Evolutionary conservation across 1,140 invertebrate genomes (phyloP), one percentile per base, ranked within the genome.

Genomic region (Pristionchus pacificus): DNA sequence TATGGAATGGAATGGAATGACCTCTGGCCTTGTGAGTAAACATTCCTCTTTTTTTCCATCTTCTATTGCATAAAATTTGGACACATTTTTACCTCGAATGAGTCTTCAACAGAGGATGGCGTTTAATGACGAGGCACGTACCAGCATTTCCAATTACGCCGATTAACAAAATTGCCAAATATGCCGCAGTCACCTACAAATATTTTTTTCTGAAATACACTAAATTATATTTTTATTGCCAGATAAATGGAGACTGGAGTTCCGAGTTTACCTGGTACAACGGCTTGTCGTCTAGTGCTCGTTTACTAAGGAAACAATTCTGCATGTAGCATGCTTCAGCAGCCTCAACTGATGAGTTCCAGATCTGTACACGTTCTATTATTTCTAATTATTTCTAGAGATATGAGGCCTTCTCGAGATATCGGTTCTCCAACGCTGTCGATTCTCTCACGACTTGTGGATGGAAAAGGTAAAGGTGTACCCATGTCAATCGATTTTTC

Each of bases 71-170:
- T 24, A 2, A 24, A 2, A 28, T 0, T 29, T 24, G 57, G 3
- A 27, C n/a, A n/a, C 14, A 49, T 0, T n/a, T 13, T n/a, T 55
- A 73, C 71, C 71, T 73, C 10, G 55, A 49, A 30, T 75, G 65
- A 27, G 74, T 75, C 31, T 75, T 68, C 59, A 73, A 55, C 49
- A 75, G 24, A 0, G 70, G 71, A 69, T 75, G 73, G 15, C 62
- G 71, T 30, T 55, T 31, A 65, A 97, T 95, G n/a, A 96, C 93
- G 58, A 95, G 87, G 83, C 93, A 95, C 3, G 93, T 95, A 80
- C 90, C 90, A 10, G 93, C 86, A 83, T 97, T 96, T 0, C 93
- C 93, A 19, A 95, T 84, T 0, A 92, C 85, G 0, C 94, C 93
- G 1, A 89, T 90, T 0, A 94, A 76, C 77, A 96, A 92, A 76